A percentile compares a stretch with the other conserved stretches of the same genome.
These are phyloP conservation scores for Lasioglossum figueresi DNA, from an alignment of 2,888 invertebrate species.

Conservation along the genomic window DNA sequence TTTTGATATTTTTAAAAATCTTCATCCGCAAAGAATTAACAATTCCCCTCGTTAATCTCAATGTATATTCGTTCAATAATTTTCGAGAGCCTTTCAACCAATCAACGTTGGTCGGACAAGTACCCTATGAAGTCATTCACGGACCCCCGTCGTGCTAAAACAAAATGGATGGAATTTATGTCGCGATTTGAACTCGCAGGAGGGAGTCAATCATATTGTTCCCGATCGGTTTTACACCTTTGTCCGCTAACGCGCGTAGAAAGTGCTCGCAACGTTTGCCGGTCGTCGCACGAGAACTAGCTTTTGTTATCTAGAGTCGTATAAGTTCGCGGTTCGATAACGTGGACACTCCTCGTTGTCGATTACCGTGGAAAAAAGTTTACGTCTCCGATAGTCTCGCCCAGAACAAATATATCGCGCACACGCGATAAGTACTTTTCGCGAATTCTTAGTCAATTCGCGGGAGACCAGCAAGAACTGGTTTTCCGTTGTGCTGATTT, in stretches of 20 bases:
- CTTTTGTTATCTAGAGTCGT: conserved; percentile 58
- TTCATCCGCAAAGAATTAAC: not conserved
- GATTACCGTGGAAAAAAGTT: conserved; percentile 60
- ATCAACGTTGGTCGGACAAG: no score
- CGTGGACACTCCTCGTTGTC: conserved; percentile 56
- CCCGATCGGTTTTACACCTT: not conserved
- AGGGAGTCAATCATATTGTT: not conserved
- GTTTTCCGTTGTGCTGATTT: not conserved
- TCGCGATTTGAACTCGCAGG: not conserved
- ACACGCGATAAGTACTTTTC: conserved; percentile 21
- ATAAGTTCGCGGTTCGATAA: conserved; percentile 64
- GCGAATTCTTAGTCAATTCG: conserved; percentile 3
- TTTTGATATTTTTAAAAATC: not conserved
- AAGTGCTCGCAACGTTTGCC: conserved; percentile 25
- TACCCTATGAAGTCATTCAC: not conserved
- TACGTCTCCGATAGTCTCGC: conserved; percentile 53
- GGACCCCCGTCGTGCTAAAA: not conserved
- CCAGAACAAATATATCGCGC: conserved; percentile 36
- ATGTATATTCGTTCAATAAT: not conserved
- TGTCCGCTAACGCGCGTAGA: conserved; percentile 19
- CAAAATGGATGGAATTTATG: not conserved
- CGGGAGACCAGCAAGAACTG: not conserved
- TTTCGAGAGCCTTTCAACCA: not conserved
- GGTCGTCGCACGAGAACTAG: conserved; percentile 29
- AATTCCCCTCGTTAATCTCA: not conserved